A percentile compares a stretch with the other conserved stretches of the same genome.
Evolutionary conservation across 2,113 vertebrate genomes (phyloP).

Genomic region (Ammodytes marinus): DNA sequence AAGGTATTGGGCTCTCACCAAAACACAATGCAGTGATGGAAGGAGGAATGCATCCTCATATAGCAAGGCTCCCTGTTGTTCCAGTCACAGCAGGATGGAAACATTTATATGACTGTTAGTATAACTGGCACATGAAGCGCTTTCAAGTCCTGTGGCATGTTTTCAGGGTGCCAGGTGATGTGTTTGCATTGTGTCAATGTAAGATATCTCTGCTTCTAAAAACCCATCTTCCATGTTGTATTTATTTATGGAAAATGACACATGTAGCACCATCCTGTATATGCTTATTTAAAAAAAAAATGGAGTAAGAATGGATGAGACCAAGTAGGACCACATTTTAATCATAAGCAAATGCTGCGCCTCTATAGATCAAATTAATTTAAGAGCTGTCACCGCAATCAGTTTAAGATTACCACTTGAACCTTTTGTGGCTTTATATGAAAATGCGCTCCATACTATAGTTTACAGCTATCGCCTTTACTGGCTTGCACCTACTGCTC

Average conservation of each 20-base stretch:
- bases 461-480: neutral
- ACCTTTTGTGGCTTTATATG: conserved; percentile 20
- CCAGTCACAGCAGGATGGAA: neutral
- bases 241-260: neutral
- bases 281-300: neutral
- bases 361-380: conserved; percentile 19
- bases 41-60: neutral
- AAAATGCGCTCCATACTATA: neutral
- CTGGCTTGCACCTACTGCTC: conserved; percentile 36
- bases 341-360: conserved; percentile 24
- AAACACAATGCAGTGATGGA: neutral
- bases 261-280: neutral
- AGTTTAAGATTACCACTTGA: conserved; percentile 25
- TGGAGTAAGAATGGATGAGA: neutral
- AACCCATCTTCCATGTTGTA: neutral
- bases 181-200: neutral
- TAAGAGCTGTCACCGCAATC: conserved; percentile 23
- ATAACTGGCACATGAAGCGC: conserved; percentile 3
- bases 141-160: neutral
- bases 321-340: neutral
- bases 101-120: neutral
- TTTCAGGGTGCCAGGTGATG: conserved; percentile 4
- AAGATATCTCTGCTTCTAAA: neutral
- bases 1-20: neutral
- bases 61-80: neutral